phyloP scores from a whole-genome alignment of 1,140 invertebrate genomes.

The Phortica variegata region DNA sequence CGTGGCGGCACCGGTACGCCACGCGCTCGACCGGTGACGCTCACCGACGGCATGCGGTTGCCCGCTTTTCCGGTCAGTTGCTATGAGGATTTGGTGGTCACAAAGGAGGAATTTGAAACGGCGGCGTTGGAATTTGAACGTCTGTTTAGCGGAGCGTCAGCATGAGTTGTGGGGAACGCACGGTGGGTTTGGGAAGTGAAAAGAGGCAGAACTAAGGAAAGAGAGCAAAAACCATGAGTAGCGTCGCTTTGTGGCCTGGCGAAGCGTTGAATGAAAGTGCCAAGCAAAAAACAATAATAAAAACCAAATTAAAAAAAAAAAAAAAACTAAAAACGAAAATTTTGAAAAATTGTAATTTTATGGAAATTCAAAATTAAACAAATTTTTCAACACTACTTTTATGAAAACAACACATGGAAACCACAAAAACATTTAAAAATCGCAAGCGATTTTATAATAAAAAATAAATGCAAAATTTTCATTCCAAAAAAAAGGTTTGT shows the following conservation, averaged over 20 bases:
- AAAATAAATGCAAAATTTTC: no score
- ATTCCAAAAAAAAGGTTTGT: no score
- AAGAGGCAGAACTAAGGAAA: slow-evolving; percentile 4
- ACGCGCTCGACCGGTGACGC: slow-evolving; percentile 1
- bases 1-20: neutral
- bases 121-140: slow-evolving; percentile 33
- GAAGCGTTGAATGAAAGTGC: no score
- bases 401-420: no score
- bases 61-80: slow-evolving; percentile 18
- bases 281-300: no score
- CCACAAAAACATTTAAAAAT: no score
- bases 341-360: slow-evolving; percentile 11
- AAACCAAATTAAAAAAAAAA: no score
- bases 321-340: neutral
- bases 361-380: slow-evolving; percentile 13
- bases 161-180: slow-evolving; percentile 17
- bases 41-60: slow-evolving; percentile 2
- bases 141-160: slow-evolving; percentile 25
- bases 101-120: slow-evolving; percentile 34
- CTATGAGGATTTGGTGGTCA: slow-evolving; percentile 45
- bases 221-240: no score
- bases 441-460: no score
- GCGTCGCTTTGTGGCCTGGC: no score
- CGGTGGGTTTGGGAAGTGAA: slow-evolving; percentile 10
- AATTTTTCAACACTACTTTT: slow-evolving; percentile 6